A percentile compares a stretch with the other conserved stretches of the same genome.
These are phyloP conservation scores for Ichneumoninae sp. DNA, from an alignment of 2,888 invertebrate species.

Conservation along the genomic window DNA sequence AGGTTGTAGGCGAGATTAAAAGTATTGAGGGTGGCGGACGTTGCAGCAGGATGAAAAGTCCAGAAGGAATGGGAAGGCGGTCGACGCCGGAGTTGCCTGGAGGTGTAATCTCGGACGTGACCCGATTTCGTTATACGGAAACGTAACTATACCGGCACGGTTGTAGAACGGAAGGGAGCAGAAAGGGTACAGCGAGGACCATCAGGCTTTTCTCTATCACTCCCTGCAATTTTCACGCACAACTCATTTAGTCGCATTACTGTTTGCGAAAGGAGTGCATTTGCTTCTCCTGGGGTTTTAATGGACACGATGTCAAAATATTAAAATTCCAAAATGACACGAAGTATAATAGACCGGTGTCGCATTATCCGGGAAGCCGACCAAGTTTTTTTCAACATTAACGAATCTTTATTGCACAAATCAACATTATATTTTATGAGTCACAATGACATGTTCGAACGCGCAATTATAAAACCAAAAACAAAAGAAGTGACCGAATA, in stretches of 20 bases:
- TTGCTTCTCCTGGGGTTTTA: neutral
- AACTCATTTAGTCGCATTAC: neutral
- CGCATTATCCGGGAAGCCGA: too few species aligned
- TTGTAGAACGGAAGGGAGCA: slow-evolving; percentile 6
- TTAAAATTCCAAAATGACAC: neutral
- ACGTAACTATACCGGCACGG: slow-evolving; percentile 11
- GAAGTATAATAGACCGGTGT: too few species aligned
- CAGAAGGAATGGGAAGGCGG: slow-evolving; percentile 51
- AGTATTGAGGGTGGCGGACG: slow-evolving; percentile 55
- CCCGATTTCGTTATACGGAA: slow-evolving; percentile 70
- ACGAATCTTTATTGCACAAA: too few species aligned
- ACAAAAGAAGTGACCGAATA: too few species aligned
- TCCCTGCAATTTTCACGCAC: neutral
- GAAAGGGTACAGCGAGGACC: slow-evolving; percentile 8
- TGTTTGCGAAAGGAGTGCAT: neutral
- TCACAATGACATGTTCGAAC: too few species aligned
- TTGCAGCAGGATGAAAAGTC: slow-evolving; percentile 54
- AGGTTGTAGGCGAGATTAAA: slow-evolving; percentile 57
- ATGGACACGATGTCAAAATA: too few species aligned
- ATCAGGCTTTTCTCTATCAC: slow-evolving; percentile 1
- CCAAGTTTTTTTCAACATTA: too few species aligned
- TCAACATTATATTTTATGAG: too few species aligned
- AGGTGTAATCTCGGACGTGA: slow-evolving; percentile 73
- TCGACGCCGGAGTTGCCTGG: slow-evolving; percentile 42
- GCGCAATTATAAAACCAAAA: too few species aligned